A percentile compares a stretch with the other conserved stretches of the same genome.
phyloP scores from a whole-genome alignment of 1,140 invertebrate genomes.

The Drosophila kurseongensis region DNA sequence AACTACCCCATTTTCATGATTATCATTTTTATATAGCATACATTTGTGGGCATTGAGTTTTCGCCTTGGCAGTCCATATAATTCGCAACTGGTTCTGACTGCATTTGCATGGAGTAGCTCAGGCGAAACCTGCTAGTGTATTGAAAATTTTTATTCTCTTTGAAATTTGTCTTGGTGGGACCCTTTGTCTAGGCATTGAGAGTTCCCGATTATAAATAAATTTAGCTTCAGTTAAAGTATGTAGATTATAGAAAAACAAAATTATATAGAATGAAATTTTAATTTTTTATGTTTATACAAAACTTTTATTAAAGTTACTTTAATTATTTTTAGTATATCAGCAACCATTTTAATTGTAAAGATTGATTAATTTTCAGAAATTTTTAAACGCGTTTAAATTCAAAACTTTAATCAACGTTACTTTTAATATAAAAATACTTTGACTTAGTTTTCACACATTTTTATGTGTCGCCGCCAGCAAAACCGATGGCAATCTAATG shows the following conservation, averaged over 20 bases:
- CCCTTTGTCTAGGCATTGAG: conserved; percentile 77
- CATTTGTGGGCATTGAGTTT: conserved; percentile 2
- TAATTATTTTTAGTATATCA: too few species aligned
- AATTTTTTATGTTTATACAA: too few species aligned
- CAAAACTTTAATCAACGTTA: too few species aligned
- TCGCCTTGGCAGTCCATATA: conserved; percentile 3
- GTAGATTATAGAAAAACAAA: too few species aligned
- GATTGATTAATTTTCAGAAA: too few species aligned
- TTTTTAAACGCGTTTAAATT: too few species aligned
- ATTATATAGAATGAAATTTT: too few species aligned
- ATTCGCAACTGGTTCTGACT: conserved; percentile 62
- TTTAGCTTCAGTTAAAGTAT: not conserved
- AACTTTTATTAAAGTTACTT: too few species aligned
- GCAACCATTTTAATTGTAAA: too few species aligned
- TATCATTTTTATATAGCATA: conserved; percentile 43
- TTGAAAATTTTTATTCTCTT: conserved; percentile 79
- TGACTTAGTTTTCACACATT: not conserved
- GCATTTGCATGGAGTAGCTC: not conserved
- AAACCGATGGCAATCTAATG: not conserved
- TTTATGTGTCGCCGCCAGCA: not conserved
- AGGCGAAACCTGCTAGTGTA: not conserved
- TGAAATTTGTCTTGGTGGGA: conserved; percentile 83
- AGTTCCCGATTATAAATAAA: conserved; percentile 69
- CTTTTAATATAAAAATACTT: not conserved
- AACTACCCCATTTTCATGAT: not conserved